phyloP scores from a whole-genome alignment of 1,140 invertebrate genomes.

The Aphelenchoides fujianensis region DNA sequence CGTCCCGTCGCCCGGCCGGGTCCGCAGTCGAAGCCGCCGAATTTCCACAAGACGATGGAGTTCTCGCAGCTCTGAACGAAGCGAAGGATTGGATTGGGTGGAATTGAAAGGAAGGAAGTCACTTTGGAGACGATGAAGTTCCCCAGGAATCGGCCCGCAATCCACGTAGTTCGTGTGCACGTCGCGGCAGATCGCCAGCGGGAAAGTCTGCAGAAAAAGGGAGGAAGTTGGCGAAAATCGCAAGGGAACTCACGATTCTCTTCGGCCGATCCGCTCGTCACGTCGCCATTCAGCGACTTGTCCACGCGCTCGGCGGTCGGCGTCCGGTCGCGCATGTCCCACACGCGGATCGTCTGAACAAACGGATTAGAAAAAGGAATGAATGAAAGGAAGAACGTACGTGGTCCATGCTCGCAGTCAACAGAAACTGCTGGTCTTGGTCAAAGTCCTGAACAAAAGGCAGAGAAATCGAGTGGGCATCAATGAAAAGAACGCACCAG shows the following conservation, averaged over 20 bases:
- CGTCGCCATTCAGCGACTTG: not conserved
- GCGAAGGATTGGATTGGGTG: too few species aligned
- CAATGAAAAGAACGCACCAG: conserved; percentile 37
- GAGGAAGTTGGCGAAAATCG: too few species aligned
- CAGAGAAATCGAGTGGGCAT: conserved; percentile 14
- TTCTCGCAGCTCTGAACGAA: conserved; percentile 50
- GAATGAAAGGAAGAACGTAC: not conserved
- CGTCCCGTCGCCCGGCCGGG: conserved; percentile 38
- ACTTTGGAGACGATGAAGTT: conserved; percentile 91
- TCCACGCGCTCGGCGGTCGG: not conserved
- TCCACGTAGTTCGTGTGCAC: conserved; percentile 98
- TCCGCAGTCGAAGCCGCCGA: conserved; percentile 38
- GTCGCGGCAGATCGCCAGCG: conserved; percentile 90
- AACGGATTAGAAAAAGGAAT: conserved; percentile 13
- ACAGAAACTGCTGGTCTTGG: conserved; percentile 26
- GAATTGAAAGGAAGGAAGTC: conserved; percentile 30
- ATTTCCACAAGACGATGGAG: conserved; percentile 45
- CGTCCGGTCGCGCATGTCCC: conserved; percentile 26
- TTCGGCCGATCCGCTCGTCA: not conserved
- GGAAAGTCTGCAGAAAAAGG: too few species aligned
- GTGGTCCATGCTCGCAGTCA: conserved; percentile 48
- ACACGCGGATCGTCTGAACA: conserved; percentile 67
- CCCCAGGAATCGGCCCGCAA: conserved; percentile 91
- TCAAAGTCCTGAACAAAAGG: conserved; percentile 36
- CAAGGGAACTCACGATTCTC: too few species aligned